These are phyloP conservation scores for Cryptotermes secundus DNA, from an alignment of 1,140 invertebrate species.

Conservation along the genomic window DNA sequence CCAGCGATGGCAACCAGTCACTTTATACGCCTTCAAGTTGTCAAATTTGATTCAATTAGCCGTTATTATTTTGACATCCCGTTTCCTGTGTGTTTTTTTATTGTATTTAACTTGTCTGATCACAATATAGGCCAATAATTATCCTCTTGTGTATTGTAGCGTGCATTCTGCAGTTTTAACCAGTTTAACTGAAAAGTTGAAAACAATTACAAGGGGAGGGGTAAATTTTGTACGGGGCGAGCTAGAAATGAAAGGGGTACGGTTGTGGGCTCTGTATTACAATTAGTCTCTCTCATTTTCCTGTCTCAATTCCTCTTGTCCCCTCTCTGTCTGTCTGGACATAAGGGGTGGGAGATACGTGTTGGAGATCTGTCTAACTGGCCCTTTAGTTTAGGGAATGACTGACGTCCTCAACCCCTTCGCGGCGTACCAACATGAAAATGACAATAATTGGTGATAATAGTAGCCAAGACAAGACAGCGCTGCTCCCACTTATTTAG, in stretches of 20 bases:
- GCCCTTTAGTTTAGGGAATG: constrained; percentile 5
- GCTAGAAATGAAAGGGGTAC: background rate
- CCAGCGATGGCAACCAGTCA: background rate
- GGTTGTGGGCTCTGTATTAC: background rate
- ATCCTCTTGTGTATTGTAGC: background rate
- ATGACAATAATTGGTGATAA: constrained; percentile 24
- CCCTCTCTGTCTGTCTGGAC: background rate
- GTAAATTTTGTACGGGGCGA: background rate
- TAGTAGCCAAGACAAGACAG: constrained; percentile 23
- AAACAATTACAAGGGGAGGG: background rate
- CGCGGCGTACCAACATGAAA: constrained; percentile 29
- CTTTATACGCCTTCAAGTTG: background rate
- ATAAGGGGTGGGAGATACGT: background rate
- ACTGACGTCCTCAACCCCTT: background rate
- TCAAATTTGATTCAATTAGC: constrained; percentile 10
- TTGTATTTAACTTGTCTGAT: constrained; percentile 8
- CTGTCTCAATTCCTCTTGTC: constrained; percentile 19
- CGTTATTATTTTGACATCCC: constrained; percentile 5
- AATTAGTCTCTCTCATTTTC: constrained; percentile 22
- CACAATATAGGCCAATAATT: constrained; percentile 10
- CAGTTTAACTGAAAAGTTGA: constrained; percentile 20
- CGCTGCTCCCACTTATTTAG: background rate
- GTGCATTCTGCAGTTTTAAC: background rate
- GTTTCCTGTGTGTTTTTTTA: background rate
- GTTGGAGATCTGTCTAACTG: constrained; percentile 11